Evolutionary conservation across 2,797 vertebrate genomes (phyloP).

Genomic region (Yasuhikotakia modesta): DNA sequence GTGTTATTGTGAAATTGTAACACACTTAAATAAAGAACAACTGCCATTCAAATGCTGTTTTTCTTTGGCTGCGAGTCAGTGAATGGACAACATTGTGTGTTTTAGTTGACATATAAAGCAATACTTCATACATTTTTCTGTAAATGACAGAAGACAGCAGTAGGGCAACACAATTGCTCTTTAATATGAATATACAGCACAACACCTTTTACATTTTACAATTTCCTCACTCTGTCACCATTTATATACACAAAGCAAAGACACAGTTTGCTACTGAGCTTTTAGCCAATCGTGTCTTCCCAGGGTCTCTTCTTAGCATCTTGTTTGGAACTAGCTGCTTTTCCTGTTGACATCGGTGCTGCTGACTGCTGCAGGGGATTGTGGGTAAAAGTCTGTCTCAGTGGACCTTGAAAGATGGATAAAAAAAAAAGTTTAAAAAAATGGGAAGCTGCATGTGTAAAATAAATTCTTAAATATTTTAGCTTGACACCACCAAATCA

Average conservation of each 20-base stretch:
- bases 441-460: not conserved
- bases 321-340: conserved; percentile 62
- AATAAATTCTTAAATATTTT: no score
- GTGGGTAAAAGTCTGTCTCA: conserved; percentile 86
- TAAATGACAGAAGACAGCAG: conserved; percentile 4
- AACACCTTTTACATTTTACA: conserved; percentile 22
- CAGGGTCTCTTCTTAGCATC: conserved; percentile 68
- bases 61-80: not conserved
- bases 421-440: conserved; percentile 19
- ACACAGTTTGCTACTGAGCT: not conserved
- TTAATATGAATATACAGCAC: conserved; percentile 64
- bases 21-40: conserved; percentile 15
- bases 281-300: conserved; percentile 76
- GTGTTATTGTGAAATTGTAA: conserved; percentile 28
- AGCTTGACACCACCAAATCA: no score
- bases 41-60: not conserved
- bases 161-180: conserved; percentile 54
- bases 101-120: not conserved
- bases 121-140: not conserved
- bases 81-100: conserved; percentile 4
- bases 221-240: conserved; percentile 49
- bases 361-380: conserved; percentile 80
- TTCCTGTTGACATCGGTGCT: conserved; percentile 56
- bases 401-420: conserved; percentile 74
- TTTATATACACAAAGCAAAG: conserved; percentile 68